These are phyloP conservation scores for Tetramorium alpestre DNA, from an alignment of 1,140 invertebrate genomes.

Conservation along the genomic window DNA sequence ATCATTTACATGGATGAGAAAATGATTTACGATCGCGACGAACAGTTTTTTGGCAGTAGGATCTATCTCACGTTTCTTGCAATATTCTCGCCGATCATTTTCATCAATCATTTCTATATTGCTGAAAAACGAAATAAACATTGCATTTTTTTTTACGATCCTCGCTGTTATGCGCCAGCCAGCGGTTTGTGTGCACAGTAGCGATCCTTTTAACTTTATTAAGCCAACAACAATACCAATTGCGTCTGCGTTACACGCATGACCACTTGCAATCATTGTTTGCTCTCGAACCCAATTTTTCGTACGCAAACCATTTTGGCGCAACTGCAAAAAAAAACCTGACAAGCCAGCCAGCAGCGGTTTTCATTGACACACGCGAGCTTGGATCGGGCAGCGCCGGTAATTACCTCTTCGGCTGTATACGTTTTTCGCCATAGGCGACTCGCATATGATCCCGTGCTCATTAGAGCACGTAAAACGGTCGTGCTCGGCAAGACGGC, in stretches of 20 bases:
- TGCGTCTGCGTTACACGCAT: conserved; percentile 28
- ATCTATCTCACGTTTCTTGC: not conserved
- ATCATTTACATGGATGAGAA: not conserved
- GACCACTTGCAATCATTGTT: conserved; percentile 46
- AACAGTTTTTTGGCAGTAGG: not conserved
- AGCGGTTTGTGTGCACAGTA: not conserved
- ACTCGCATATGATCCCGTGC: conserved; percentile 26
- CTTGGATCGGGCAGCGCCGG: not conserved
- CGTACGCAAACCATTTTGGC: conserved; percentile 22
- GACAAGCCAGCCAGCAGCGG: not conserved
- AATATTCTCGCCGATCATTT: not conserved
- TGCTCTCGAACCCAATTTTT: conserved; percentile 38
- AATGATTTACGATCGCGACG: not conserved
- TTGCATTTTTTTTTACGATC: conserved; percentile 14
- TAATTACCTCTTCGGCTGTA: conserved; percentile 28
- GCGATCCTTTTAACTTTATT: conserved; percentile 58
- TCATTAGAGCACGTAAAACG: conserved; percentile 49
- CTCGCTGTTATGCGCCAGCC: not conserved
- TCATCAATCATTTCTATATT: not conserved
- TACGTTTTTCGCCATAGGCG: conserved; percentile 4
- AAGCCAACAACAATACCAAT: conserved; percentile 59
- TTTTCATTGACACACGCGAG: conserved; percentile 40
- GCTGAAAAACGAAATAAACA: conserved; percentile 20
- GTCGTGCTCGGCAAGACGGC: conserved; percentile 6
- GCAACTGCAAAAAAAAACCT: not conserved